phyloP scores from a whole-genome alignment of 37 sponge, comb jelly and placozoan species.

The Amphimedon queenslandica region DNA sequence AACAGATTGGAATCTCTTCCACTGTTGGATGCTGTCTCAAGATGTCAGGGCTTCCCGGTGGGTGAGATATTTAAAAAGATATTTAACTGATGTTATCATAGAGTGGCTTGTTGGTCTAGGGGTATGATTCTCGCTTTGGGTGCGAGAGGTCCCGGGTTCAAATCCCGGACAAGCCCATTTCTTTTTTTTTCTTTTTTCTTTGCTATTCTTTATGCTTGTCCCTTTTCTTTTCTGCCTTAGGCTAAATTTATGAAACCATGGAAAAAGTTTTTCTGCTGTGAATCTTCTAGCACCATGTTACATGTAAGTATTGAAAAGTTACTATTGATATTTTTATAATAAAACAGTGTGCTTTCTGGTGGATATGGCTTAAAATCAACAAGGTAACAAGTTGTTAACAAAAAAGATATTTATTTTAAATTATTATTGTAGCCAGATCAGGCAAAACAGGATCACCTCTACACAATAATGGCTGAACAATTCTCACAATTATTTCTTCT shows the following conservation, averaged over 20 bases:
- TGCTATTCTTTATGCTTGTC: background rate
- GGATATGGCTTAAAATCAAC: slow-evolving; percentile 70
- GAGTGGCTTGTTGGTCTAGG: slow-evolving; percentile 84
- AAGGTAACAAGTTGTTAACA: slow-evolving; percentile 34
- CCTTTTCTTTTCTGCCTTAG: background rate
- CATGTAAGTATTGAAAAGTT: slow-evolving; percentile 25
- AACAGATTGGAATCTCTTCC: slow-evolving; percentile 42
- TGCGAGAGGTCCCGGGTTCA: slow-evolving; percentile 92
- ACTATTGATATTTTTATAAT: background rate
- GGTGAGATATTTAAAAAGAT: background rate
- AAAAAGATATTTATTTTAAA: background rate
- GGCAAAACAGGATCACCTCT: slow-evolving; percentile 31
- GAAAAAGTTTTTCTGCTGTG: slow-evolving; percentile 60
- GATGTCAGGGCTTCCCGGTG: slow-evolving; percentile 23
- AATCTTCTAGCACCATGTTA: slow-evolving; percentile 35
- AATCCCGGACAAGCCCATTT: slow-evolving; percentile 85
- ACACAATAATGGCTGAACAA: slow-evolving; percentile 40
- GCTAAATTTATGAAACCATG: slow-evolving; percentile 19
- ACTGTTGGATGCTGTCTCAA: slow-evolving; percentile 54
- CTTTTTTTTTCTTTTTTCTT: slow-evolving; percentile 45
- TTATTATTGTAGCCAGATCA: slow-evolving; percentile 39
- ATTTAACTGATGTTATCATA: background rate
- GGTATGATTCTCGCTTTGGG: slow-evolving; percentile 91
- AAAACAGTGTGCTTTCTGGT: slow-evolving; percentile 73
- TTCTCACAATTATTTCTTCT: slow-evolving; percentile 20